Conservation (phyloP, 2,113 vertebrate species). For the Sialia sialis region DNA sequence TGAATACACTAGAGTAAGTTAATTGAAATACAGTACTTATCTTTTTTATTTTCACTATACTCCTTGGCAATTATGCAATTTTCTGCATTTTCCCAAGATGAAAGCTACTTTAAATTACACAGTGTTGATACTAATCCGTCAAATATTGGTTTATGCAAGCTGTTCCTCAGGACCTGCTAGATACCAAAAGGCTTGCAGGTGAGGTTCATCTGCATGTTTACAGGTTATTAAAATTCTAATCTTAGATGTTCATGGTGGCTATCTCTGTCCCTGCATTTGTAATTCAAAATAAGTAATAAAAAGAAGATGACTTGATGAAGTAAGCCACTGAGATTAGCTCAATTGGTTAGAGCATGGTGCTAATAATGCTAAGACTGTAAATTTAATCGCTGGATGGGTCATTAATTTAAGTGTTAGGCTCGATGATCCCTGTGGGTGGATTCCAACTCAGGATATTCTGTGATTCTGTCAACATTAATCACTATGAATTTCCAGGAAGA, state of each 20-base stretch:
- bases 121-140: background rate
- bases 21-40: background rate
- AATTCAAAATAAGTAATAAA: background rate
- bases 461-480: background rate
- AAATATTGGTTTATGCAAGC: background rate
- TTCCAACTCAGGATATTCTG: background rate
- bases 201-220: background rate
- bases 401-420: rapidly evolving
- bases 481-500: background rate
- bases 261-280: background rate
- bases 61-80: background rate
- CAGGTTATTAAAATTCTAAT: background rate
- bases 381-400: rapidly evolving
- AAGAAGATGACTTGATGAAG: background rate
- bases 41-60: background rate
- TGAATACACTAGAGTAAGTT: background rate
- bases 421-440: background rate
- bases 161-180: background rate
- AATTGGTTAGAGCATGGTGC: rapidly evolving
- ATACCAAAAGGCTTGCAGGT: background rate
- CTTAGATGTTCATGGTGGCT: background rate
- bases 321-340: background rate
- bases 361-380: background rate
- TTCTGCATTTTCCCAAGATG: background rate
- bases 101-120: background rate